phyloP scores from a whole-genome alignment of 2,113 vertebrate genomes.

The Daboia siamensis region DNA sequence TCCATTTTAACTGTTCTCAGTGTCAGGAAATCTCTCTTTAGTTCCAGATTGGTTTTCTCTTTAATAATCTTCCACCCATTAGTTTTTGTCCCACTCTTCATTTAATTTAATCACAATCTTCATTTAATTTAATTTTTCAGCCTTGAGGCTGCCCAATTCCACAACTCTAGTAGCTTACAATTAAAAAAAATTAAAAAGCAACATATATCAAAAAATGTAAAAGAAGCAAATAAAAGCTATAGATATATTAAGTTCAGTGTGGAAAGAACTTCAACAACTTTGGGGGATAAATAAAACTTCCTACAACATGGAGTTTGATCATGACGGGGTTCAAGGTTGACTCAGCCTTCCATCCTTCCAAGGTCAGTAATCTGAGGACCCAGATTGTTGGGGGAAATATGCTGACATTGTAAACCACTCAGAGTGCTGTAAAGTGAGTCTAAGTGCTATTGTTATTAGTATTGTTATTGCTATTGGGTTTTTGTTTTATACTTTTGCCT shows the following conservation, averaged over 20 bases:
- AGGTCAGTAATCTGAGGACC: neutral
- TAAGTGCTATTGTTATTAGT: neutral
- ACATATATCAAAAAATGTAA: neutral
- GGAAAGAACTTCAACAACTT: neutral
- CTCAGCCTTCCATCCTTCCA: neutral
- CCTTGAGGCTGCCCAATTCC: neutral
- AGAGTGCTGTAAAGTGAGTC: neutral
- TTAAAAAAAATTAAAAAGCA: neutral
- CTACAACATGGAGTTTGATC: too few relatives aligned
- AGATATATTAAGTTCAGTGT: neutral
- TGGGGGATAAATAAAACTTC: neutral
- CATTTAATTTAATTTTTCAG: neutral
- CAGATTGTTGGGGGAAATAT: neutral
- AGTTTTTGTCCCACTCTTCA: neutral
- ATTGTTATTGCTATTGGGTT: neutral
- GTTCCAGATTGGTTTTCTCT: neutral
- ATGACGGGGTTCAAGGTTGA: neutral
- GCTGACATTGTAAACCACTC: neutral
- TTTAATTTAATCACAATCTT: neutral
- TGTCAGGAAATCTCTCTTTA: neutral
- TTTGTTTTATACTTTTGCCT: neutral
- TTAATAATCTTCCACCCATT: neutral
- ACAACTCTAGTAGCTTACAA: neutral
- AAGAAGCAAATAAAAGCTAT: neutral
- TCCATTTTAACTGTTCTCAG: neutral